Conservation (phyloP, 2,888 invertebrate species). For the Rhagonycha lutea region DNA sequence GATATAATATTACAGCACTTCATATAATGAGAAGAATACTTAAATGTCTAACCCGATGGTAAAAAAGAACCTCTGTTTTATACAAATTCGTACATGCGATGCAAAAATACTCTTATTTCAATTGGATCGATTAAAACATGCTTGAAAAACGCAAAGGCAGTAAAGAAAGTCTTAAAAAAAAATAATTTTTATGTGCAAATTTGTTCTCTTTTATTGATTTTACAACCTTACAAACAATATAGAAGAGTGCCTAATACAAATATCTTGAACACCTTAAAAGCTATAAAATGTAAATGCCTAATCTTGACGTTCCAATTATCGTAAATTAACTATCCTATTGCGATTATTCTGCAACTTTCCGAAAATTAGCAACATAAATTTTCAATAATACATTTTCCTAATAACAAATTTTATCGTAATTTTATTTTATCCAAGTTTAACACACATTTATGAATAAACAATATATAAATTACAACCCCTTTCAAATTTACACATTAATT, state of each 20-base stretch:
- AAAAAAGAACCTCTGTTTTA: no score
- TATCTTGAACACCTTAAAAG: background rate
- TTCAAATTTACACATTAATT: no score
- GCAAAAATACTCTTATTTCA: background rate
- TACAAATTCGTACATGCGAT: no score
- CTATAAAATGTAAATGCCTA: background rate
- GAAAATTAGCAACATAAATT: background rate
- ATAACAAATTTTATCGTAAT: background rate
- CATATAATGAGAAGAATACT: no score
- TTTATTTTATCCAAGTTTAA: background rate
- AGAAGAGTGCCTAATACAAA: background rate
- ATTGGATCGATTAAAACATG: background rate
- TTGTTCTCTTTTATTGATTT: background rate
- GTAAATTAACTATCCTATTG: background rate
- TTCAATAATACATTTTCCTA: background rate
- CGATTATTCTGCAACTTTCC: background rate
- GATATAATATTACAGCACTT: no score
- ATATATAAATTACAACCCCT: background rate
- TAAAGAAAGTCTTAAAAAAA: background rate
- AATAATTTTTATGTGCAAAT: background rate
- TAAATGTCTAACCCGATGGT: no score
- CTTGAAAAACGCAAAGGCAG: background rate
- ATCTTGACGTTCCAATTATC: constrained; percentile 1
- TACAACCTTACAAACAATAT: background rate
- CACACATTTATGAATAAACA: background rate